Base-by-base conservation (phyloP, 2,888 invertebrate genomes). In the Caenorhabditis sinica region DNA sequence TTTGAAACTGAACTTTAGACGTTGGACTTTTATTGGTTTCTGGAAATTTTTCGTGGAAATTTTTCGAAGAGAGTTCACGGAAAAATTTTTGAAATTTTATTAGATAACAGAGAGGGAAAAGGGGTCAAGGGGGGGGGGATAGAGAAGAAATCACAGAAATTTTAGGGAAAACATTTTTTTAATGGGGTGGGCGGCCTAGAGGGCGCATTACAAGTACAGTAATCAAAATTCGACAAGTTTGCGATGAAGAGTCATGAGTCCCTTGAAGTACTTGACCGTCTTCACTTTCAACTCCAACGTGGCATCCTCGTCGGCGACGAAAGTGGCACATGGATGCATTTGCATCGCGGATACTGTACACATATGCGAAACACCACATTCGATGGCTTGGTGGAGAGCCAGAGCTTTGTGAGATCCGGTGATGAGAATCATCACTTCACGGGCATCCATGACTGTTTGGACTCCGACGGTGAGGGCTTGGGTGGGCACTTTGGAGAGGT, bases 261-360 rank as follows among this genome's bases (percentile, higher is more conserved):
- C 94, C 87, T 97, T 97, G 94, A 99, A 99, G 94, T 99, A 99
- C 94, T 97, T 98, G 90, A 98, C 98, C 86, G 98, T 99, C 94
- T 98, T 89, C 72, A 91, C 91, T 92, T 96, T 95, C 90, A 99
- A 95, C 94, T 99, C 98, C 89, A 97, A 94, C 53, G 99, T 99
- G 86, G 99, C 98, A 94, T 96, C 97, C 94, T 99, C 98, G 93
- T 99, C 98, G 93, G 97, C 97, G 86, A 99, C 95, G 95, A 98
- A 97, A 81, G 97, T 94, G 36, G 97, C 96, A 92, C 95, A 95
- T 65, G 96, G 95, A 94, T 99, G 98, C 82, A 88, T 86, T 73
- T 97, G 98, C 94, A 99, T 97, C 69, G 98, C 98, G 60, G 97
- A 97, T 56, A 98, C 98, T 0, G 99, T 99, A 97, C 98, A 99